Base-by-base conservation (phyloP, 2,797 vertebrate species). In the Sebastes dallii region DNA sequence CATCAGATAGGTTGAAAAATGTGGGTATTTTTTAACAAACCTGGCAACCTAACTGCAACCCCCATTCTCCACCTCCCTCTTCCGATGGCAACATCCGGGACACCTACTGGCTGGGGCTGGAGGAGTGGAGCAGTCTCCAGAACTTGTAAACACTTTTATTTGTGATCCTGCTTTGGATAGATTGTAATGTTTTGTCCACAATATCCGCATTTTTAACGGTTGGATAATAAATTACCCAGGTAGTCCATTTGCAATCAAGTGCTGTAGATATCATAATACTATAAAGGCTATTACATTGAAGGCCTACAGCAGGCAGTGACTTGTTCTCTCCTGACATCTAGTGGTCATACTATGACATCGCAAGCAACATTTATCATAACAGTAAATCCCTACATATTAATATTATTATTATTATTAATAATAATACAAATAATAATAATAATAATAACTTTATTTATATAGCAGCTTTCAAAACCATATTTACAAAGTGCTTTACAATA, bases 31-130 rank as follows among this genome's bases (percentile, higher is more conserved):
- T 75, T 75, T 3, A n/a, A 12, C 25, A 54, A 13, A 90, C 11
- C 66, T 94, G 92, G 93, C 92, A 92, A 90, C 93, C 78, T 2
- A 5, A 42, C 69, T 66, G 78, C 71, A 83, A 79, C 66, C 67
- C 62, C 56, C 50, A 5, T 72, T 72, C 54, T 24, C 77, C 34
- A 58, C 70, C 78, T 27, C 78, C 81, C 83, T 78, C 76, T 81
- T 89, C 80, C 61, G 76, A 90, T 85, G 83, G 85, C 66, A 91
- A 89, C 88, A 95, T 94, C 91, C 91, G 94, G 91, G 90, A 79
- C 62, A 93, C 64, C 52, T 61, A 42, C 6, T 22, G 65, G 20
- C 36, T 70, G 10, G 16, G 77, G 70, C 36, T 72, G 14, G 13
- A 79, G 14, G 13, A 79, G 70, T 64, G 20, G 22, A 66, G 20